Conservation (phyloP, 30 jellyfish, hydroid and myxozoan species). For the Nemopilema nomurai region DNA sequence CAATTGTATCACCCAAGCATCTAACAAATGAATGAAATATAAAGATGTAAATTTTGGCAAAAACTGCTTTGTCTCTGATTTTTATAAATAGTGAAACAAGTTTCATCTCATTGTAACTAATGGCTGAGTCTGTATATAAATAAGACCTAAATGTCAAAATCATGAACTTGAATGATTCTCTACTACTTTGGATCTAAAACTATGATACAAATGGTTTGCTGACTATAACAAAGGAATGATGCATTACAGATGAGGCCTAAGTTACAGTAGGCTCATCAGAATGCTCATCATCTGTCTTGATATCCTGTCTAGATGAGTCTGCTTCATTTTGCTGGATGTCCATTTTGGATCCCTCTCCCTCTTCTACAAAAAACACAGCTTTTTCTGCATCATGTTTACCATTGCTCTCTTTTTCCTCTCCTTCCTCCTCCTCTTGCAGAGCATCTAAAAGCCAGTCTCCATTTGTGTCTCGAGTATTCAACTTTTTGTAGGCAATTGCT, state of each 20-base stretch:
- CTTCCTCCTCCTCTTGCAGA: slow-evolving; percentile 34
- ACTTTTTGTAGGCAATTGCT: slow-evolving; percentile 24
- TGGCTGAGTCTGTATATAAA: background rate
- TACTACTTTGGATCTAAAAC: background rate
- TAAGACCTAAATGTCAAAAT: background rate
- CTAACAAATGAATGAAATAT: background rate
- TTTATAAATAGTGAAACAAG: background rate
- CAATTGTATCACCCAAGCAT: too few relatives aligned
- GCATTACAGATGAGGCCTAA: background rate
- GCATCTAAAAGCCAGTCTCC: slow-evolving; percentile 83
- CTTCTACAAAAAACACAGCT: slow-evolving; percentile 1
- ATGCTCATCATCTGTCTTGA: background rate
- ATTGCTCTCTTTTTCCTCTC: background rate
- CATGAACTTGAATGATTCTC: background rate
- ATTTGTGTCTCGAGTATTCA: slow-evolving; percentile 29
- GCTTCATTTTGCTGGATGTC: background rate
- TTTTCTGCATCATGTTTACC: slow-evolving; percentile 5
- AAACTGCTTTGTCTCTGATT: background rate
- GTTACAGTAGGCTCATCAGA: background rate
- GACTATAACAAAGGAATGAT: too few relatives aligned
- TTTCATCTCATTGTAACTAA: background rate
- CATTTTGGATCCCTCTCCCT: background rate
- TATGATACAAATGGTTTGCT: background rate
- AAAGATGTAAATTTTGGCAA: background rate
- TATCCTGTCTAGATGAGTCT: background rate